A percentile compares a stretch with the other conserved stretches of the same genome.
phyloP scores from a whole-genome alignment of 1,140 invertebrate genomes.

The Carcinoscorpius rotundicauda region DNA sequence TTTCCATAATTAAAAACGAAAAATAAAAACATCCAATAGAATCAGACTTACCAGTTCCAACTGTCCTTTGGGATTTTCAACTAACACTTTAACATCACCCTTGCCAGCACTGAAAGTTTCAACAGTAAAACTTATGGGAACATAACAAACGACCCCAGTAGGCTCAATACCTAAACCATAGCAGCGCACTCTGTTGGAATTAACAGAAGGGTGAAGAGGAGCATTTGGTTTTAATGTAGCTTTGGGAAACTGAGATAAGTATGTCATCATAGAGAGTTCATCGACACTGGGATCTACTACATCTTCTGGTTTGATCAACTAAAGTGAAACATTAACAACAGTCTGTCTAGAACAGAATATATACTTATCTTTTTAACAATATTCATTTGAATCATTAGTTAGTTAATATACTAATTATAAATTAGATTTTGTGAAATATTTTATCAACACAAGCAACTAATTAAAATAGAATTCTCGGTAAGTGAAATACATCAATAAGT shows the following conservation, averaged over 20 bases:
- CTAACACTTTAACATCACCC: constrained; percentile 57
- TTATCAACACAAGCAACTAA: too few relatives aligned
- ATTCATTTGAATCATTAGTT: too few relatives aligned
- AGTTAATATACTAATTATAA: background rate
- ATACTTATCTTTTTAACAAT: too few relatives aligned
- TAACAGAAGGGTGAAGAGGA: constrained; percentile 63
- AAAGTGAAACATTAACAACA: constrained; percentile 12
- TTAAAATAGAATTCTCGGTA: too few relatives aligned
- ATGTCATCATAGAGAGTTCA: constrained; percentile 94
- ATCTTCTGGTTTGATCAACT: constrained; percentile 85
- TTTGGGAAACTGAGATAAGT: constrained; percentile 83
- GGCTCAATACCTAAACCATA: constrained; percentile 85
- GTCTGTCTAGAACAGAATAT: too few relatives aligned
- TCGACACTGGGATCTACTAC: constrained; percentile 88
- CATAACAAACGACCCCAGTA: constrained; percentile 56
- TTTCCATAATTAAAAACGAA: constrained; percentile 16
- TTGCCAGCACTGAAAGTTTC: constrained; percentile 80
- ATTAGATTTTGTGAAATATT: background rate
- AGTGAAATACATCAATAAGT: too few relatives aligned
- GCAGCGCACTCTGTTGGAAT: constrained; percentile 66
- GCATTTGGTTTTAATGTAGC: constrained; percentile 72
- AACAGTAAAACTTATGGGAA: constrained; percentile 71
- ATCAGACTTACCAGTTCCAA: constrained; percentile 46
- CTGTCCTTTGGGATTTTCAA: constrained; percentile 60
- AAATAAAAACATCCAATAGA: background rate